These are phyloP conservation scores for Pedetes capensis DNA, from an alignment of 2,113 vertebrate genomes.

Conservation along the genomic window DNA sequence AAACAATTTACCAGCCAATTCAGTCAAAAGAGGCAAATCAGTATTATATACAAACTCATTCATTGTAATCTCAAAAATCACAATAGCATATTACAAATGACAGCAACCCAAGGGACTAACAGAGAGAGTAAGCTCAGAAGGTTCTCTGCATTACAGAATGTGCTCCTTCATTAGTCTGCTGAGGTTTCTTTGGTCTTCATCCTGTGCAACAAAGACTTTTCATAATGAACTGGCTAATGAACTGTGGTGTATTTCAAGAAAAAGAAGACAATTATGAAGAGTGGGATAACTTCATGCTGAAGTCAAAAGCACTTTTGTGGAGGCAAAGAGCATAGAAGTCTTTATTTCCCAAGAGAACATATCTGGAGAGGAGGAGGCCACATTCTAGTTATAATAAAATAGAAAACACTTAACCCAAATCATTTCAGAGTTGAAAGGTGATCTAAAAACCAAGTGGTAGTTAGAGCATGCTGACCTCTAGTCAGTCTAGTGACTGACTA, in stretches of 20 bases:
- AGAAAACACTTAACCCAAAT: background rate
- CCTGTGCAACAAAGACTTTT: background rate
- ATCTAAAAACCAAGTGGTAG: constrained; percentile 31
- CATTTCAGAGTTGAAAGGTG: background rate
- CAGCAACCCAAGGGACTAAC: background rate
- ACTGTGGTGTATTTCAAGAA: background rate
- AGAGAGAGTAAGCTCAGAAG: background rate
- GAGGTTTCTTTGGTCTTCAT: background rate
- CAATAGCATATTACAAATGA: background rate
- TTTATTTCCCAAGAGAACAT: background rate
- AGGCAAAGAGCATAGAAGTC: background rate
- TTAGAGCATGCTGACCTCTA: background rate
- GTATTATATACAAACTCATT: background rate
- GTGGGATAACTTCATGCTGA: background rate
- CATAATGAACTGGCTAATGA: background rate
- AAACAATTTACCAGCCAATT: constrained; percentile 18
- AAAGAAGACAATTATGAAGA: background rate
- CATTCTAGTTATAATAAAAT: background rate
- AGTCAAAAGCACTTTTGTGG: background rate
- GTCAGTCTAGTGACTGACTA: constrained; percentile 12
- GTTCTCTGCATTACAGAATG: background rate
- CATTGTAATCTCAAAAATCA: constrained; percentile 16
- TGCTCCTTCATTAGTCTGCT: background rate
- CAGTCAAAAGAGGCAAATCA: background rate
- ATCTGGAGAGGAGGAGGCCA: too few relatives aligned